Conservation (phyloP, 2,888 invertebrate species). For the Drosophila conformis region DNA sequence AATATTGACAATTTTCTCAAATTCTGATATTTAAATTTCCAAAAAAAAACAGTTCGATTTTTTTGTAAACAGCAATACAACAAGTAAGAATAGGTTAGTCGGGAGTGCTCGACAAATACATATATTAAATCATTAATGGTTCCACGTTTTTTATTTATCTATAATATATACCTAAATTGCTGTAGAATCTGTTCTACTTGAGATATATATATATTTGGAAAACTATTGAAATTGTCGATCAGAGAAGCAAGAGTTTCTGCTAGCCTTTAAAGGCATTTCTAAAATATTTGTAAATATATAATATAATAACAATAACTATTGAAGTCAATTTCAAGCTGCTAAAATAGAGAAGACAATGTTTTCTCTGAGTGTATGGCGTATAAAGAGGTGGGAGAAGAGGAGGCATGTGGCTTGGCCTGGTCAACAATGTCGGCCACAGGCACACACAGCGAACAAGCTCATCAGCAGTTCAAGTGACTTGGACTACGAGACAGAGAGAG, state of each 20-base stretch:
- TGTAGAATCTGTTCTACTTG: neutral
- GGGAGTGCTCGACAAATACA: neutral
- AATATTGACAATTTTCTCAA: neutral
- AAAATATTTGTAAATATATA: neutral
- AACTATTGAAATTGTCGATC: neutral
- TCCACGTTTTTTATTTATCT: no score
- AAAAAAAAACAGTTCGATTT: neutral
- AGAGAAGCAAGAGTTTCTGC: neutral
- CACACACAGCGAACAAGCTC: constrained; percentile 41
- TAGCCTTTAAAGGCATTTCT: no score
- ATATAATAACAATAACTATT: no score
- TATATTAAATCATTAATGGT: neutral
- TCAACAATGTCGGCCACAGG: constrained; percentile 55
- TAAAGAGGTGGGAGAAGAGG: neutral
- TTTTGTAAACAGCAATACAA: neutral
- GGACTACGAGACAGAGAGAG: neutral
- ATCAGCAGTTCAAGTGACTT: constrained; percentile 43
- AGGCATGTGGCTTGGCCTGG: constrained; percentile 21
- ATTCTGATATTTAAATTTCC: neutral
- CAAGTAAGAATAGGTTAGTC: neutral
- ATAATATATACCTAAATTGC: no score
- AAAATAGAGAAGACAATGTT: neutral
- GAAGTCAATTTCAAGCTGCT: neutral
- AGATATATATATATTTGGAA: neutral
- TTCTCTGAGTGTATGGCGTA: neutral